These are phyloP conservation scores for Pachypsylla venusta DNA, from an alignment of 1,140 invertebrate genomes.

Conservation along the genomic window DNA sequence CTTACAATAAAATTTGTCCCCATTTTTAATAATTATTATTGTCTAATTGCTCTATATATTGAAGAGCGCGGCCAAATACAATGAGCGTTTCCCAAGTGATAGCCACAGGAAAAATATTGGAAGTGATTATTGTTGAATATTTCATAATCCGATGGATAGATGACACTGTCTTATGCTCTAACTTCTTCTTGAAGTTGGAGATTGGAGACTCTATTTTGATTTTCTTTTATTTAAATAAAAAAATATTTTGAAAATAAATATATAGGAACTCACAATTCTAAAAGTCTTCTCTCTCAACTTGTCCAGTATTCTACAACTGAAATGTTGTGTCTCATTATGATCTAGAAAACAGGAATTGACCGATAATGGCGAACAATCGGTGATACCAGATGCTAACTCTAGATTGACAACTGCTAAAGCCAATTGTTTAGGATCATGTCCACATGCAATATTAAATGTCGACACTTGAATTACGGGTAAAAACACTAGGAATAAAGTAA, in stretches of 20 bases:
- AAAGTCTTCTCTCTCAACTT: conserved; percentile 15
- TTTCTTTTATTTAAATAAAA: no score
- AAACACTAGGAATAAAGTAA: conserved; percentile 17
- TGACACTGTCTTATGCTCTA: no score
- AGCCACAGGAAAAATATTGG: no score
- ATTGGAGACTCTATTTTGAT: no score
- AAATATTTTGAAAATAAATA: background rate
- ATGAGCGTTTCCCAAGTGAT: no score
- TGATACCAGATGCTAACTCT: background rate
- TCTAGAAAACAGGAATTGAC: conserved; percentile 10
- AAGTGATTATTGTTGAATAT: no score
- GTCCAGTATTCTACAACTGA: conserved; percentile 19
- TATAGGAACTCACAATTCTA: conserved; percentile 12
- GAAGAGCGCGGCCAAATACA: no score
- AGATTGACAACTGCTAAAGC: conserved; percentile 18
- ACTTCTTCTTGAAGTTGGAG: no score
- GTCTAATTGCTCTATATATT: no score
- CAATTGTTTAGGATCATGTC: conserved; percentile 18
- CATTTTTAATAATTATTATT: no score
- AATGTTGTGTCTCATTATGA: conserved; percentile 14
- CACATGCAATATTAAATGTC: conserved; percentile 19
- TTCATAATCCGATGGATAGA: no score
- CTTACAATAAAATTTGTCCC: no score
- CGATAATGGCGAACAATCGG: conserved; percentile 2
- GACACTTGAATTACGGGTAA: conserved; percentile 19